Base-by-base conservation (phyloP, 53 echinoderm and acorn worm genomes). In the Astropecten irregularis region DNA sequence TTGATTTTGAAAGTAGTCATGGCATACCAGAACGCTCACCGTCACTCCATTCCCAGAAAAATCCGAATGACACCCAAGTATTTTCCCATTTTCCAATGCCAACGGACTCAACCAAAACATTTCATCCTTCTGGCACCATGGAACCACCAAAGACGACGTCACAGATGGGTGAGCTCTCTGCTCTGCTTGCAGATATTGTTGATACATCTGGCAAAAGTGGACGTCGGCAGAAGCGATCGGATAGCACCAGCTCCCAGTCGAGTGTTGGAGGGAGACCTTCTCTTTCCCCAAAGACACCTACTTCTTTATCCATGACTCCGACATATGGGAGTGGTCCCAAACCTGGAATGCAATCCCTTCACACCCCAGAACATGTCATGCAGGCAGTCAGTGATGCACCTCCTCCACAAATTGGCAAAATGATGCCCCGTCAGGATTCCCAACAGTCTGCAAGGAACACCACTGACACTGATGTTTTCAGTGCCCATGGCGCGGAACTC, bases 241-340 rank as follows among this genome's bases (percentile, higher is more conserved):
- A 95, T 66, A 93, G 95, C 77, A 86, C 88, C 28, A 90, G 93
- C 57, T 95, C 95, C 18, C 84, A 83, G 48, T 91, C 89, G 18
- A 91, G 95, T n/a, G 54, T 81, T 28, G 65, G 92, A 35, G 72
- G 83, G n/a, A 85, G 84, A 72, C 84, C 62, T 33, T 87, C 57
- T 51, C 27, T 47, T 50, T 91, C 63, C 79, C 91, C 71, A 63
- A 87, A 62, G 49, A 91, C 81, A 44, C 91, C 54, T 27, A 91
- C 73, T 59, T 91, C 70, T 71, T 77, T 79, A 52, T 54, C 63
- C 71, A 82, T 16, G 71, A 79, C 66, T 13, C 87, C 40, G 36
- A 77, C 64, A 48, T 74, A 74, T 51, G 29, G 63, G 54, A 71
- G 88, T 49, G 63, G 58, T 15, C 47, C 79, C 22, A 79, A 62